These are phyloP conservation scores for Stigmatopora argus DNA, from an alignment of 2,113 vertebrate species.

Conservation along the genomic window DNA sequence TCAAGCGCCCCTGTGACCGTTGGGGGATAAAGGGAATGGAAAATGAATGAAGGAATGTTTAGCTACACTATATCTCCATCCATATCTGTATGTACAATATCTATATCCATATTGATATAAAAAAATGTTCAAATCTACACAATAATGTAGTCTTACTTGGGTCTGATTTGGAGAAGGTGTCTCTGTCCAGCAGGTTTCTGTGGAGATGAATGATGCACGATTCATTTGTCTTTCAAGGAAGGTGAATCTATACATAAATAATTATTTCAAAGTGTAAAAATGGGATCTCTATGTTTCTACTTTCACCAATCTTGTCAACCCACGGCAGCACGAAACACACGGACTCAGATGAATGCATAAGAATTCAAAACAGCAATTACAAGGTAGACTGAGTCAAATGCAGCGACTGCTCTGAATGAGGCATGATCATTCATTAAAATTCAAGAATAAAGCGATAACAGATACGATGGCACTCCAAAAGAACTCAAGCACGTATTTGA, in stretches of 20 bases:
- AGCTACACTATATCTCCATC: no score
- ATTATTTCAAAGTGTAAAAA: no score
- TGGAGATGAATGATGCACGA: constrained; percentile 36
- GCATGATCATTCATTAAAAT: constrained; percentile 17
- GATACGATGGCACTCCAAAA: neutral
- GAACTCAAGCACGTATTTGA: neutral
- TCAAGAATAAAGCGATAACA: constrained; percentile 10
- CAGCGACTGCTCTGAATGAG: constrained; percentile 15
- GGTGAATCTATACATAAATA: no score
- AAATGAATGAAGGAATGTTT: no score
- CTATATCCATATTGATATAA: no score
- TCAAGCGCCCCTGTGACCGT: no score
- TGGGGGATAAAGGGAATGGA: no score
- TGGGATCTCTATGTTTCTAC: no score
- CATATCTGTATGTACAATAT: no score
- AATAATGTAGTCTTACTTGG: constrained; percentile 75
- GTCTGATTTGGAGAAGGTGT: constrained; percentile 95
- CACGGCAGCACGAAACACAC: no score
- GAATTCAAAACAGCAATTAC: neutral
- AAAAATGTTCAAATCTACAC: neutral
- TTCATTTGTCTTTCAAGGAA: neutral
- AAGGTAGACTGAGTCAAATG: neutral
- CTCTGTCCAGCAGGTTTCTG: constrained; percentile 85
- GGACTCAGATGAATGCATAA: neutral
- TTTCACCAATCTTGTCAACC: no score